Evolutionary conservation across 2,113 vertebrate species (phyloP), one percentile per base, ranked within the genome.

Genomic region (Hiodon tergisus): DNA sequence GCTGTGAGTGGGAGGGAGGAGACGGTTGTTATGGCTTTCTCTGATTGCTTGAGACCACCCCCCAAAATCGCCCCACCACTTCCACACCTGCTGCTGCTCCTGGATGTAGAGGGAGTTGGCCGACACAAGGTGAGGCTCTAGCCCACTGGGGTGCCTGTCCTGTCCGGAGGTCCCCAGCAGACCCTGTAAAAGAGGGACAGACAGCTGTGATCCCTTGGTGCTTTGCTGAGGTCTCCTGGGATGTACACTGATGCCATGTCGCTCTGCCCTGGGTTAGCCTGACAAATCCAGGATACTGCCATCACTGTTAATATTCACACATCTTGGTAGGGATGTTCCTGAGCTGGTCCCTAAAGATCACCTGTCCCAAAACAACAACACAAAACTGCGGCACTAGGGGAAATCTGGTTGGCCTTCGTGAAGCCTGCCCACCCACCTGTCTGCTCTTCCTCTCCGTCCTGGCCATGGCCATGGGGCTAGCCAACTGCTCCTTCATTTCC

Each of bases 401-500:
- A 17, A 17, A n/a, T 16, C 60, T 59, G 53, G 8, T 17, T 6
- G 17, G 58, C 31, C 0, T 10, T 5, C n/a, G 54, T 3, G 60
- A n/a, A 6, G 16, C 6, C 50, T 10, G 4, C 81, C 13, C 17
- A 82, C 77, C 75, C 63, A 93, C 92, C 88, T 92, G 84, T 84
- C 87, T 87, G 73, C 85, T 93, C 78, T 88, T 93, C 83, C 83
- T 91, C 79, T 94, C 90, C 10, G 90, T 80, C 81, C 91, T 88
- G 67, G 92, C 88, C 59, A 88, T 52, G 3, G 89, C 88, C 10
- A 88, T 83, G 0, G 92, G 92, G 74, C 91, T 93, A 69, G 90
- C 89, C 78, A 92, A 69, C 62, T 93, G 89, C 53, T 93, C 90
- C 80, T 91, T 93, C 91, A 93, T 93, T 67, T 93, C 89, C 93